Evolutionary conservation across 2,888 invertebrate species (phyloP).

Genomic region (Dolichopus griseipennis): DNA sequence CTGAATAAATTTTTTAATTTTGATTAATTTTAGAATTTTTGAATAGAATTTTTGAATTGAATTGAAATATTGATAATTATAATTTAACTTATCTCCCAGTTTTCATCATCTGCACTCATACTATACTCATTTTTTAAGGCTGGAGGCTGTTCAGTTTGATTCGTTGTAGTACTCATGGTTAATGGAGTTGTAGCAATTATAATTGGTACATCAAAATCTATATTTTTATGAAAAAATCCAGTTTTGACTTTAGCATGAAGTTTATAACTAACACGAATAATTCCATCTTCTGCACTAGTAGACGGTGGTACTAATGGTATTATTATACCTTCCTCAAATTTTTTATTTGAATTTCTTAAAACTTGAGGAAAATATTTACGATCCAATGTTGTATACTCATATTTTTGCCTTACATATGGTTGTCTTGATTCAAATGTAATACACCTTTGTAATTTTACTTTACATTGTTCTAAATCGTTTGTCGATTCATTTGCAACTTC

Average conservation of each 20-base stretch:
- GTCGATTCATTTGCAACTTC: constrained; percentile 67
- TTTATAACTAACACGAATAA: constrained; percentile 35
- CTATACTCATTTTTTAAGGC: background rate
- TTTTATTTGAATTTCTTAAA: constrained; percentile 47
- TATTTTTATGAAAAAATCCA: constrained; percentile 34
- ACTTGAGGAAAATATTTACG: constrained; percentile 46
- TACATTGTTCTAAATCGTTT: constrained; percentile 41
- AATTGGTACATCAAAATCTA: constrained; percentile 31
- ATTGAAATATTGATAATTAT: no score
- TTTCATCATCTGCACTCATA: no score
- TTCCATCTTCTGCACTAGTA: constrained; percentile 42
- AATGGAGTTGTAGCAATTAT: constrained; percentile 34
- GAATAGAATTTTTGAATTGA: no score
- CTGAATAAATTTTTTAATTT: no score
- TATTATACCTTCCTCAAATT: constrained; percentile 50
- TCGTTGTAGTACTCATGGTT: constrained; percentile 6
- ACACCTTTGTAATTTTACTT: background rate
- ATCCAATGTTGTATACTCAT: constrained; percentile 20
- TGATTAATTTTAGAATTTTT: no score
- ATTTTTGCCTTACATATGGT: background rate
- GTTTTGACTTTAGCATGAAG: constrained; percentile 34
- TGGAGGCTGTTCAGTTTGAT: constrained; percentile 12
- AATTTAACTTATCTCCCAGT: no score
- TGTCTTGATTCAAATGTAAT: background rate
- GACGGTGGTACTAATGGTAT: constrained; percentile 64